These are phyloP conservation scores for Julus scandinavius DNA, from an alignment of 2,888 invertebrate genomes.

Conservation along the genomic window DNA sequence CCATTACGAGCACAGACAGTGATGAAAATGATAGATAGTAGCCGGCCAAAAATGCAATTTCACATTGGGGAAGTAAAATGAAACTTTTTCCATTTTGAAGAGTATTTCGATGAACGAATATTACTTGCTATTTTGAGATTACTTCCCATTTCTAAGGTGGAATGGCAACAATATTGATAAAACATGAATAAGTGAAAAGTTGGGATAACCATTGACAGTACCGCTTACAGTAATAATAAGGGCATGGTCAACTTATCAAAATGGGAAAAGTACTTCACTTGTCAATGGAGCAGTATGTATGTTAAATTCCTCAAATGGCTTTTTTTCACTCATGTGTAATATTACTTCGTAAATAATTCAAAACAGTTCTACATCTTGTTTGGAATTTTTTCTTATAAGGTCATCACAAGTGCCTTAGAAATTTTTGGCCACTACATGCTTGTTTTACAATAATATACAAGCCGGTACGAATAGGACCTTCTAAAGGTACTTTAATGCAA, in stretches of 20 bases:
- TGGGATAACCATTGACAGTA: background rate
- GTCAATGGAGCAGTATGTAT: too few relatives aligned
- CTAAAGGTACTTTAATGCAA: background rate
- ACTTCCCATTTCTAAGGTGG: constrained; percentile 17
- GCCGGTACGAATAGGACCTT: background rate
- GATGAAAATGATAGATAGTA: background rate
- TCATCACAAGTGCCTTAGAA: background rate
- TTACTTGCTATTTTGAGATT: constrained; percentile 23
- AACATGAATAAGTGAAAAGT: background rate
- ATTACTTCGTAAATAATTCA: too few relatives aligned
- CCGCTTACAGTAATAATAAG: background rate
- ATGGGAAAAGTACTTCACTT: background rate
- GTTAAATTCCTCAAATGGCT: too few relatives aligned
- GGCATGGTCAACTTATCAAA: background rate
- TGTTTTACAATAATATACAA: too few relatives aligned
- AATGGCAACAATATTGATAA: constrained; percentile 3
- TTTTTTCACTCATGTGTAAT: too few relatives aligned
- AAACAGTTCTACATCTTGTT: too few relatives aligned
- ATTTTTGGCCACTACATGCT: background rate
- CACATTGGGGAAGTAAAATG: constrained; percentile 24
- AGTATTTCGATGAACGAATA: constrained; percentile 10
- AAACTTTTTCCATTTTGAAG: constrained; percentile 28
- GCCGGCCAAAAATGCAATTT: background rate
- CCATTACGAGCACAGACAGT: background rate
- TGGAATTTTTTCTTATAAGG: too few relatives aligned